Evolutionary conservation across 2,797 vertebrate genomes (phyloP).

Genomic region (Halcyon badia): DNA sequence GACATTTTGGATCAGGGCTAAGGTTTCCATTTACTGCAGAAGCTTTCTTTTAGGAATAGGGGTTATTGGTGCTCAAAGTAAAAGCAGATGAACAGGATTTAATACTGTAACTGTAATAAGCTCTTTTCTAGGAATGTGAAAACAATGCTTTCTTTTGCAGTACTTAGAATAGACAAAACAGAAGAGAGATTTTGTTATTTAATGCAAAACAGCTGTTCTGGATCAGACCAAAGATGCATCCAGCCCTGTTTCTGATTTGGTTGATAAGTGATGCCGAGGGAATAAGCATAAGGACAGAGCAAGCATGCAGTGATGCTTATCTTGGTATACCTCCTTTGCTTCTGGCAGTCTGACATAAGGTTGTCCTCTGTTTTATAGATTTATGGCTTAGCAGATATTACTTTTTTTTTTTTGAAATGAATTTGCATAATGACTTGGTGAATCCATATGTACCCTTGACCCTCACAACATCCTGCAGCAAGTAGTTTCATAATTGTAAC

Average conservation of each 20-base stretch:
- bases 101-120: constrained; percentile 44
- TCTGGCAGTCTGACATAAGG: neutral
- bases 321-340: neutral
- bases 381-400: neutral
- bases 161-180: constrained; percentile 54
- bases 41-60: constrained; percentile 14
- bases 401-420: neutral
- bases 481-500: neutral
- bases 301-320: constrained; percentile 1
- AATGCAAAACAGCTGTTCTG: constrained; percentile 56
- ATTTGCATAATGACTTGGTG: neutral
- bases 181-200: constrained; percentile 37
- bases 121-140: constrained; percentile 43
- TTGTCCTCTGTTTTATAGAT: constrained; percentile 13
- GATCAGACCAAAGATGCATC: constrained; percentile 19
- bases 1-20: neutral
- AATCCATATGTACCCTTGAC: neutral
- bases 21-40: neutral
- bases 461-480: neutral
- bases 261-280: constrained; percentile 29
- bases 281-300: neutral
- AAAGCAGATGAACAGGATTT: constrained; percentile 63
- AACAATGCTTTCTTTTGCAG: constrained; percentile 46
- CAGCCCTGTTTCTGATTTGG: constrained; percentile 38
- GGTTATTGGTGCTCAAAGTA: neutral